Conservation (phyloP, 1,140 invertebrate species). For the Ectropis grisescens region DNA sequence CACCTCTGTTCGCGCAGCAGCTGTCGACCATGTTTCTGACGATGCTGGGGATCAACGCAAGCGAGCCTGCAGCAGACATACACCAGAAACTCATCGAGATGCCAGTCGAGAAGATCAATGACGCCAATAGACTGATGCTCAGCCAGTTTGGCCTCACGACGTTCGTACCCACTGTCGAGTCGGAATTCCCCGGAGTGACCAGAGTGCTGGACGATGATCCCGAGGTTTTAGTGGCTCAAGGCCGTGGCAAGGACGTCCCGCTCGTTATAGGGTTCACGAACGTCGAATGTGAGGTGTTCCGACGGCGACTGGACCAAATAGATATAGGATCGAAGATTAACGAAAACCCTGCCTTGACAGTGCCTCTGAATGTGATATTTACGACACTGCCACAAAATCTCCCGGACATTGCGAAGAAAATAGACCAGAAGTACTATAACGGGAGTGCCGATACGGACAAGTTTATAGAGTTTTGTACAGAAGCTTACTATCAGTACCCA, state of each 20-base stretch:
- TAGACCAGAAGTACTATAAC: conserved; percentile 30
- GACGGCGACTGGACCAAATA: conserved; percentile 28
- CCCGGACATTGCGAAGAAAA: conserved; percentile 14
- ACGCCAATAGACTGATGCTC: conserved; percentile 25
- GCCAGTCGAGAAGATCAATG: conserved; percentile 33
- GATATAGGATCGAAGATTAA: conserved; percentile 28
- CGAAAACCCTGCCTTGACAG: conserved; percentile 19
- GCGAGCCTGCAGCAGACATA: conserved; percentile 27
- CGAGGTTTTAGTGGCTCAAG: conserved; percentile 24
- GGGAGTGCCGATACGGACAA: conserved; percentile 22
- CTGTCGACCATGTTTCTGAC: conserved; percentile 23
- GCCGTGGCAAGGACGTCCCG: conserved; percentile 32
- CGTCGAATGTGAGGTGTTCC: conserved; percentile 39
- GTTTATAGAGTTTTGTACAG: conserved; percentile 30
- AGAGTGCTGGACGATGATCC: conserved; percentile 44
- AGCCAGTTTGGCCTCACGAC: conserved; percentile 29
- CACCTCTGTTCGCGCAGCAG: conserved; percentile 29
- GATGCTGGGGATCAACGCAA: conserved; percentile 26
- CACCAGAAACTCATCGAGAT: conserved; percentile 26
- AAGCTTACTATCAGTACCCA: conserved; percentile 37
- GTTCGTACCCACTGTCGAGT: conserved; percentile 43
- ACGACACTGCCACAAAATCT: conserved; percentile 13
- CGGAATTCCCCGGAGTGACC: conserved; percentile 24
- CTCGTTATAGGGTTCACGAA: conserved; percentile 40
- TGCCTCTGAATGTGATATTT: conserved; percentile 24